Evolutionary conservation across 2,113 vertebrate genomes (phyloP), one percentile per base, ranked within the genome.

Genomic region (Pica pica): DNA sequence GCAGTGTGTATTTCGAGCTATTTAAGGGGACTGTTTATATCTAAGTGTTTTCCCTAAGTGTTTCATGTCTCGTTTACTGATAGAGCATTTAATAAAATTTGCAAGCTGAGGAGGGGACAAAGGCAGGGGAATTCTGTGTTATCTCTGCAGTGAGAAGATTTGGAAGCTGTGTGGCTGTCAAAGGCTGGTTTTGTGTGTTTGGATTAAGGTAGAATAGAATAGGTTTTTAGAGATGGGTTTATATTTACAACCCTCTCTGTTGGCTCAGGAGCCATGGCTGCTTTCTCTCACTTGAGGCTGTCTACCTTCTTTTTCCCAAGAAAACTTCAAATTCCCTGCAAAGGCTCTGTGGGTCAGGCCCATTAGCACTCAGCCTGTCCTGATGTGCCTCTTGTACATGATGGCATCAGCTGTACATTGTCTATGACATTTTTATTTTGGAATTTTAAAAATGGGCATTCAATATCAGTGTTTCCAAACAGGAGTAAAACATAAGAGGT

Each of bases 301-400:
- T 35, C n/a, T 44, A 16, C 10, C 7, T 11, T 11, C 21, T 84
- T 46, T 74, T 49, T 8, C 50, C 24, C 12, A 30, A 15, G 18
- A 20, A 59, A 87, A 16, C 13, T 27, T 27, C 37, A 35, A 64
- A 65, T 67, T 73, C n/a, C 3, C 4, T 28, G 8, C 16, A 13
- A 20, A 82, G 20, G 4, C 30, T 80, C 7, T 6, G 2, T 11
- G 47, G 50, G 28, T 19, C 26, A 53, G 22, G 24, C 26, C 20
- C 15, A 0, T 5, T 46, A 17, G 27, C 30, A 7, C 0, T 3
- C 35, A 30, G 24, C 16, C 26, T 63, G 4, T 46, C 37, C n/a
- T 52, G 55, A 27, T 15, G 31, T 31, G 6, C 22, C 6, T 33
- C 37, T 67, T 67, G 35, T 23, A 33, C 2, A 0, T 11, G 6